phyloP scores from a whole-genome alignment of 2,113 vertebrate genomes.

The Brachyhypopomus gauderio region DNA sequence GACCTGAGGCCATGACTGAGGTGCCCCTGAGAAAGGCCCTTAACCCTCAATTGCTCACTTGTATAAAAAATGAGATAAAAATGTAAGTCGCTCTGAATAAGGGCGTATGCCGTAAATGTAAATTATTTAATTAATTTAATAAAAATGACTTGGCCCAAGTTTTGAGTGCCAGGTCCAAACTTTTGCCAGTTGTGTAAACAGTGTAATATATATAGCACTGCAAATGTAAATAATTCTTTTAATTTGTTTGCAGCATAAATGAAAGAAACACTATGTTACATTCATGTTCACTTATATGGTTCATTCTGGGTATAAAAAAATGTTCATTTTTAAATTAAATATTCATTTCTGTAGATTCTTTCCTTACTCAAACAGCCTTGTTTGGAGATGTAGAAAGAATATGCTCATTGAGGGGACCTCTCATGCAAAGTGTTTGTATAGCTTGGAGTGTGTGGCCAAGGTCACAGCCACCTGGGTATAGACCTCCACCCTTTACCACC shows the following conservation, averaged over 20 bases:
- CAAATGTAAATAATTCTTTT: neutral
- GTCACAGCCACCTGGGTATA: slow-evolving; percentile 16
- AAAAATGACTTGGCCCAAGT: too few species aligned
- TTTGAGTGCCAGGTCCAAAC: too few species aligned
- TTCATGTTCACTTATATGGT: neutral
- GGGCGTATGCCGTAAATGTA: too few species aligned
- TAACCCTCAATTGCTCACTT: too few species aligned
- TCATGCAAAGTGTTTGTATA: slow-evolving; percentile 36
- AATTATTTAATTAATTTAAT: too few species aligned
- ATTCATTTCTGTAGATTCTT: neutral
- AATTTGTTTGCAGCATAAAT: neutral
- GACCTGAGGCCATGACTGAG: too few species aligned
- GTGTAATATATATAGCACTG: neutral
- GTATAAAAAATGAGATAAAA: too few species aligned
- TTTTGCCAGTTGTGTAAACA: too few species aligned
- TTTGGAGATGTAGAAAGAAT: neutral
- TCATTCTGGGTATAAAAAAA: too few species aligned
- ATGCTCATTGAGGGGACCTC: neutral
- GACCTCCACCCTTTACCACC: slow-evolving; percentile 26
- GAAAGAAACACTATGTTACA: neutral
- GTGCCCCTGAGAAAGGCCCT: too few species aligned
- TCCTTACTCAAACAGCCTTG: neutral
- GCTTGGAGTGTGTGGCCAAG: slow-evolving; percentile 32
- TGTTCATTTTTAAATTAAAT: neutral
- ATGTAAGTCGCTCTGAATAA: too few species aligned